phyloP scores from a whole-genome alignment of 30 jellyfish, hydroid and myxozoan genomes.

The Aurelia coerulea region DNA sequence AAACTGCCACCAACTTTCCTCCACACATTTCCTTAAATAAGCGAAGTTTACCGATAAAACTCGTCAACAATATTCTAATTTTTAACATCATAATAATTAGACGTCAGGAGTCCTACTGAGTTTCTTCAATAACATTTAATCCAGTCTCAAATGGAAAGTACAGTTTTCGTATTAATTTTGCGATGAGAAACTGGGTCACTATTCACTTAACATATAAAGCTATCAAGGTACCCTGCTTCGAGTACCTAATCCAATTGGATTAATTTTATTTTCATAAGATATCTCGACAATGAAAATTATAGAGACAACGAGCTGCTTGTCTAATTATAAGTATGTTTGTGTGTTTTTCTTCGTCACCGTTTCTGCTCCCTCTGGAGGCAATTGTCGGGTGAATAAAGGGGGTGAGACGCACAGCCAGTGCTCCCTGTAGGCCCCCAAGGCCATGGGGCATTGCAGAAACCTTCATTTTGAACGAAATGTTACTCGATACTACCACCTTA shows the following conservation, averaged over 20 bases:
- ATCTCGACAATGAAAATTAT: slow-evolving; percentile 33
- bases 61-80: slow-evolving; percentile 20
- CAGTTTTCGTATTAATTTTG: not conserved
- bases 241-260: slow-evolving; percentile 60
- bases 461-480: too few relatives aligned
- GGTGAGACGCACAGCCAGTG: too few relatives aligned
- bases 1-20: not conserved
- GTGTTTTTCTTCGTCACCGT: slow-evolving; percentile 3
- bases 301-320: slow-evolving; percentile 43
- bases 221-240: slow-evolving; percentile 54
- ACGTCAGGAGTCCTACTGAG: slow-evolving; percentile 32
- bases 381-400: too few relatives aligned
- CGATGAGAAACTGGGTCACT: slow-evolving; percentile 64
- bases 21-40: not conserved
- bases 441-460: too few relatives aligned
- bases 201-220: slow-evolving; percentile 35
- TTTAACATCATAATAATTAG: slow-evolving; percentile 13
- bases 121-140: slow-evolving; percentile 19
- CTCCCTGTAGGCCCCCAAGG: too few relatives aligned
- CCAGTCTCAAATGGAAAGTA: slow-evolving; percentile 35
- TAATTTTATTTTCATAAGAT: slow-evolving; percentile 52
- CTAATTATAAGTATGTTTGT: slow-evolving; percentile 35
- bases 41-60: not conserved
- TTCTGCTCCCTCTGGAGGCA: not conserved
- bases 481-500: too few relatives aligned